Evolutionary conservation across 2,888 invertebrate genomes (phyloP), one percentile per base, ranked within the genome.

Genomic region (Cetonia aurata): DNA sequence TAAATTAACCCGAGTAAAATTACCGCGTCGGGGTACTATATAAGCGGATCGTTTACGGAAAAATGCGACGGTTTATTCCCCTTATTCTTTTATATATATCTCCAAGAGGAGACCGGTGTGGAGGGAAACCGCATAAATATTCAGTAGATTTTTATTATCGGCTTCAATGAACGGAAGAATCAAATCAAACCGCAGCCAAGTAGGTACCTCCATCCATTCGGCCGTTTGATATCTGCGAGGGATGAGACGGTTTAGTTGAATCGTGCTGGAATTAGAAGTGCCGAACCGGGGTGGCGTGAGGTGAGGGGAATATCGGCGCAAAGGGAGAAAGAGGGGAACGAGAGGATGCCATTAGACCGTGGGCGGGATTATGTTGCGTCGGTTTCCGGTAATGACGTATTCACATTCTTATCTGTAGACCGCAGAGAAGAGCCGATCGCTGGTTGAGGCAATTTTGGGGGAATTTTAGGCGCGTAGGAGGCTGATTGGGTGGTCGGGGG

Each of bases 391-490:
- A 77, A 77, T 77, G 75, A 76, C 77, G 75, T 66, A 71, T 72
- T 69, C 76, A 72, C 73, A 76, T 75, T 75, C 76, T 78, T 77
- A 77, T 78, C 77, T 77, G 55, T 59, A 68, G 71, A 66, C 67
- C 68, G 71, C 77, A 77, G 76, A 75, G 75, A 46, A 75, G 77
- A 77, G 76, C 75, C 75, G 76, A 78, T 77, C 74, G 78, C 31
- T 25, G 42, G 17, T 67, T 12, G 41, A 41, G 66, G 13, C 17
- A 50, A n/a, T 50, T 12, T 48, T 33, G 46, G 33, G 46, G 25
- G 25, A n/a, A 6, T 0, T 9, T 37, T 37, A 1, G 10, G 25
- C 9, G 53, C 10, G 25, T 53, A 9, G 57, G 9, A 13, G 6
- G 48, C 25, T n/a, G 15, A n/a, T 59, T 10, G 12, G 44, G 44